phyloP scores from a whole-genome alignment of 2,113 vertebrate species.

The Rissa tridactyla region DNA sequence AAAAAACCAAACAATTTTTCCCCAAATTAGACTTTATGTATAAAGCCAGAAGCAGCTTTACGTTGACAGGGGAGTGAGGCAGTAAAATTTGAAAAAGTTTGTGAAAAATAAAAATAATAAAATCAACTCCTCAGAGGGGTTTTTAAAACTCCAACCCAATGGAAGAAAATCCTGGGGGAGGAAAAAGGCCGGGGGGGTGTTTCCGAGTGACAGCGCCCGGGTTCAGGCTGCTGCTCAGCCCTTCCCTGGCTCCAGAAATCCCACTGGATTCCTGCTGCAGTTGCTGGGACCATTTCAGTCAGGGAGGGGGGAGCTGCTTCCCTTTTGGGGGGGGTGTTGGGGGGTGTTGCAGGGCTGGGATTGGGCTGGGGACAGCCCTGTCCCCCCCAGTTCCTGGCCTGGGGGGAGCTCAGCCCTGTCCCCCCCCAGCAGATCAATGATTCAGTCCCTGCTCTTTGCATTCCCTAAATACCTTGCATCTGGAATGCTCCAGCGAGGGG shows the following conservation, averaged over 20 bases:
- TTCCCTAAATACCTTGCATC: conserved; percentile 22
- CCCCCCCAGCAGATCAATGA: background rate
- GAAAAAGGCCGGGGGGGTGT: background rate
- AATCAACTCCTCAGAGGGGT: background rate
- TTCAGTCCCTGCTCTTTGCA: conserved; percentile 1
- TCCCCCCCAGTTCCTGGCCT: background rate
- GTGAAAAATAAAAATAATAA: background rate
- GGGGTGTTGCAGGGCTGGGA: background rate
- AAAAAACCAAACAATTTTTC: background rate
- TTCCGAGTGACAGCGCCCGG: background rate
- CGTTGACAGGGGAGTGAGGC: accelerated
- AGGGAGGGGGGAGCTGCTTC: background rate
- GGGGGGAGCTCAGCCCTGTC: background rate
- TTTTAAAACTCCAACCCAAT: background rate
- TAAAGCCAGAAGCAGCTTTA: background rate
- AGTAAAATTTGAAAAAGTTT: background rate
- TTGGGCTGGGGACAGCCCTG: background rate
- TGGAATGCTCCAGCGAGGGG: background rate
- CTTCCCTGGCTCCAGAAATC: background rate
- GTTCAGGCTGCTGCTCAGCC: background rate
- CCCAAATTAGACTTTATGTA: background rate
- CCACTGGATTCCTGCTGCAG: background rate
- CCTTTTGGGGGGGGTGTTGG: too few relatives aligned
- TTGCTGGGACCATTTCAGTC: background rate
- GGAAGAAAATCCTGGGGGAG: background rate